A percentile compares a stretch with the other conserved stretches of the same genome.
Evolutionary conservation across 2,888 invertebrate genomes (phyloP).

Genomic region (Philereme vetulata): DNA sequence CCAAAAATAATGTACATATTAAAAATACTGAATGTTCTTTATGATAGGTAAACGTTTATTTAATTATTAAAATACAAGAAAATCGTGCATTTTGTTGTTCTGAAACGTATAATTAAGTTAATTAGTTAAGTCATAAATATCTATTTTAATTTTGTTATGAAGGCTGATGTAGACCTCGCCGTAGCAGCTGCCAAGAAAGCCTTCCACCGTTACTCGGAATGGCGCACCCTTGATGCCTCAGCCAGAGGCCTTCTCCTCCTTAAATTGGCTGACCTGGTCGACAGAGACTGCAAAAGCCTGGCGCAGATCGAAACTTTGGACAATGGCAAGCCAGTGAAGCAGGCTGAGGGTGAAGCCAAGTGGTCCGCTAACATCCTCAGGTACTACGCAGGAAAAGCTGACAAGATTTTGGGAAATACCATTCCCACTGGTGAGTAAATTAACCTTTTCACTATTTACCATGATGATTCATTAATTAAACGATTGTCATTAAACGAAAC

Average conservation of each 20-base stretch:
- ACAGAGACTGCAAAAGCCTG: slow-evolving; percentile 87
- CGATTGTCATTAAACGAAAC: too few relatives aligned
- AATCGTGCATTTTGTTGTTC: too few relatives aligned
- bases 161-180: slow-evolving; percentile 92
- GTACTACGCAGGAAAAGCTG: slow-evolving; percentile 96
- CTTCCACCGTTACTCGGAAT: slow-evolving; percentile 88
- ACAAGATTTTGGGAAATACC: slow-evolving; percentile 91
- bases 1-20: too few relatives aligned
- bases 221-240: slow-evolving; percentile 92
- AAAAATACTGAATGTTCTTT: too few relatives aligned
- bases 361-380: slow-evolving; percentile 85
- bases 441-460: too few relatives aligned
- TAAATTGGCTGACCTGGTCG: slow-evolving; percentile 89
- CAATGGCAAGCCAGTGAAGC: slow-evolving; percentile 93
- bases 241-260: slow-evolving; percentile 88
- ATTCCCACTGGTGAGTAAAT: slow-evolving; percentile 85
- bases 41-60: too few relatives aligned
- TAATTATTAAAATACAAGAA: too few relatives aligned
- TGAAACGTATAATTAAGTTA: too few relatives aligned
- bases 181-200: slow-evolving; percentile 91
- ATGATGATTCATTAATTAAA: too few relatives aligned
- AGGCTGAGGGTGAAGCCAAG: slow-evolving; percentile 86
- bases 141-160: too few relatives aligned
- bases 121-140: too few relatives aligned
- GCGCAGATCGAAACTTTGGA: slow-evolving; percentile 96